phyloP scores from a whole-genome alignment of 1,140 invertebrate genomes.

The Druon quercuslanigerum region DNA sequence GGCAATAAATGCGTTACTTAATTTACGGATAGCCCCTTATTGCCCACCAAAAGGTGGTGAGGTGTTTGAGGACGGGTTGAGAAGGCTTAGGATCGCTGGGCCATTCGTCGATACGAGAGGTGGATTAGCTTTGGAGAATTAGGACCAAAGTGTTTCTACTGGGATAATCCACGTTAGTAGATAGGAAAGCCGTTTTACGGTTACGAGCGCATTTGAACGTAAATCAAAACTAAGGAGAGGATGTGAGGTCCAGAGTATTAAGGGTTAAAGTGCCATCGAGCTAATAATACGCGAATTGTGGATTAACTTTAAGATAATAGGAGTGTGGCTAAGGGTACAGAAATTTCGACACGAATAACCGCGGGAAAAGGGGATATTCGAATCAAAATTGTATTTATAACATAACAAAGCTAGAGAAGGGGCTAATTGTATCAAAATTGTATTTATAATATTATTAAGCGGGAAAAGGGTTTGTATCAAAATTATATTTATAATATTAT shows the following conservation, averaged over 20 bases:
- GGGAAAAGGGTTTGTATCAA: no score
- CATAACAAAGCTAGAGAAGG: no score
- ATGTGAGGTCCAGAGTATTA: conserved; percentile 30
- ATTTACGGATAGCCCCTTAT: conserved; percentile 29
- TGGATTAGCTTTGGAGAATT: conserved; percentile 45
- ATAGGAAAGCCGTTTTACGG: conserved; percentile 14
- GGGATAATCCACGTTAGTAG: conserved; percentile 45
- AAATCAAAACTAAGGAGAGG: conserved; percentile 25
- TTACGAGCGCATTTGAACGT: conserved; percentile 23
- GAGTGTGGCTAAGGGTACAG: no score
- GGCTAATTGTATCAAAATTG: no score
- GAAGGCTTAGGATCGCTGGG: conserved; percentile 52
- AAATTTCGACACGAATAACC: no score
- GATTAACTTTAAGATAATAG: not conserved
- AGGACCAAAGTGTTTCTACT: conserved; percentile 54
- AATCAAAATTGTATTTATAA: no score
- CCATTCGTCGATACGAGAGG: not conserved
- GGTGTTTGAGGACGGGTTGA: conserved; percentile 57
- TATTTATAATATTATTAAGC: no score
- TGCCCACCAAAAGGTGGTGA: conserved; percentile 28
- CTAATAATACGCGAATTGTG: not conserved
- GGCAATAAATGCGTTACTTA: no score
- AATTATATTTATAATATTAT: no score
- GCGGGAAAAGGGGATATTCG: no score
- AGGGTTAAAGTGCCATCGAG: conserved; percentile 2